Base-by-base conservation (phyloP, 2,797 vertebrate genomes). In the Anabacerthia variegaticeps region DNA sequence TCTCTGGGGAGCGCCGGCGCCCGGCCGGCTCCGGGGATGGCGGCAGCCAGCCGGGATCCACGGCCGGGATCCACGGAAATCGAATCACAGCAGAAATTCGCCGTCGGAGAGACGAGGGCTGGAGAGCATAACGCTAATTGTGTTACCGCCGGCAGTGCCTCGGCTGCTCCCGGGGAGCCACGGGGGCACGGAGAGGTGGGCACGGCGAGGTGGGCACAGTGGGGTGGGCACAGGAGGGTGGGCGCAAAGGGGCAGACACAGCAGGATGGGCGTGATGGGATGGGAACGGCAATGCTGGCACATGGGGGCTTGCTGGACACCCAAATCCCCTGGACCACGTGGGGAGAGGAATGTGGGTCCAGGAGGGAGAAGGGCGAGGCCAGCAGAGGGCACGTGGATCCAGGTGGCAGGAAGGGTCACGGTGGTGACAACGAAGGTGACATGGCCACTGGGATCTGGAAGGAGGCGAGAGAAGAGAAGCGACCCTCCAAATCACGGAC, bases 71-170 rank as follows among this genome's bases (percentile, higher is more conserved):
- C 88, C 3, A 0, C 7, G 1, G 85, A 96, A 95, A 96, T 95
- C n/a, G 1, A 95, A 96, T 96, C 96, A 96, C 78, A 55, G 77
- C 78, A 80, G 78, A 89, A 94, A 88, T 88, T 74, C 78, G 27
- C 67, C 0, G 63, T 6, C 11, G 12, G 80, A 58, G 87, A 93
- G 92, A 37, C 4, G 9, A 32, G 43, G 84, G 94, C 96, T 93
- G 95, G 89, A 8, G 54, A 91, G 79, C 9, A 82, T 71, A 83
- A 63, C 1, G 3, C 54, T 63, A 82, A 96, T 76, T 18, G 92
- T 0, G 84, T 93, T 77, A 91, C 92, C 0, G 81, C 63, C 12
- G 27, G 56, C 74, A 32, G 46, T 2, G 3, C 52, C n/a, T 2
- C 1, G 13, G 36, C 81, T 1, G 44, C 1, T 5, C 66, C 69